A percentile compares a stretch with the other conserved stretches of the same genome.
Conservation (phyloP, 2,113 vertebrate species). For the Nansenia antarctica region DNA sequence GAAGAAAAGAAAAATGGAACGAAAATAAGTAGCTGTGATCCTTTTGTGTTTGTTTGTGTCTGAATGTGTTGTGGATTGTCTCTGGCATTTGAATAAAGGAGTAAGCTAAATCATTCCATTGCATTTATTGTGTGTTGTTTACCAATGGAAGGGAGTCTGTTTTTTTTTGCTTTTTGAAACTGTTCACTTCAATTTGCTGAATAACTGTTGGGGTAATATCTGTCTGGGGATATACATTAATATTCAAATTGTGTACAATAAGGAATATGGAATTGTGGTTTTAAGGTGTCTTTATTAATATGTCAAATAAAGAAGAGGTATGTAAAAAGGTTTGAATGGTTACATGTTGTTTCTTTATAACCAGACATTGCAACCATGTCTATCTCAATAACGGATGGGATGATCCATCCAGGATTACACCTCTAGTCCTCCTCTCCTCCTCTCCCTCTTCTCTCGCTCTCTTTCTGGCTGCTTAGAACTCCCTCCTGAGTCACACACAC, state of each 20-base stretch:
- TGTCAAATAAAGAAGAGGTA: background rate
- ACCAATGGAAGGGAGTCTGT: background rate
- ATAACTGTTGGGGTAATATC: no score
- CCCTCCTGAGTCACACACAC: no score
- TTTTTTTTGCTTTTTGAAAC: background rate
- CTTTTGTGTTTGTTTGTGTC: constrained; percentile 9
- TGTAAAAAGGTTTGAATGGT: no score
- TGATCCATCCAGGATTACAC: no score
- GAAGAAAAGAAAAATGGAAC: background rate
- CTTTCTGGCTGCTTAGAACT: no score
- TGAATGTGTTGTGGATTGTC: constrained; percentile 1
- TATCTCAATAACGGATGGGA: no score
- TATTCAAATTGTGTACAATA: no score
- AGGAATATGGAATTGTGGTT: background rate
- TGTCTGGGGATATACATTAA: no score
- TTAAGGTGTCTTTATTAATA: background rate
- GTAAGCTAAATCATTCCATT: background rate
- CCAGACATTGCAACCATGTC: no score
- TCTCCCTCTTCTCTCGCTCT: no score
- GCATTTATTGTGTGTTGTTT: constrained; percentile 55
- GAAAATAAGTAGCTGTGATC: constrained; percentile 1
- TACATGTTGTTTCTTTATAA: no score
- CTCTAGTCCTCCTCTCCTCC: no score
- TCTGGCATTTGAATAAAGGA: background rate
- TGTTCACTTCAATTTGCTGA: background rate